Conservation (phyloP, 1,140 invertebrate genomes). For the Dinothrombium tinctorium region DNA sequence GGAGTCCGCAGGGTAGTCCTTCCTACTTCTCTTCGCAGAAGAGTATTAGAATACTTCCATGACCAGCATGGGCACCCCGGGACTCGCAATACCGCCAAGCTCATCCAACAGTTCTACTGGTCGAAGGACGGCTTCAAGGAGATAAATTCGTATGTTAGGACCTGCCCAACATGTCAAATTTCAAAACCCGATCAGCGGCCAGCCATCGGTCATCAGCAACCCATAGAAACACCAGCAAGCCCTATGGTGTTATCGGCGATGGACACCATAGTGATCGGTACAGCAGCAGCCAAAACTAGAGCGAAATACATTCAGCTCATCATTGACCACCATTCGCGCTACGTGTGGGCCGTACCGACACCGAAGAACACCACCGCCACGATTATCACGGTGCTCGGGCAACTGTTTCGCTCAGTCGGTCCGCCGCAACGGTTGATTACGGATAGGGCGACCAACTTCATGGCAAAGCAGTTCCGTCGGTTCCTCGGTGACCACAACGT, state of each 20-base stretch:
- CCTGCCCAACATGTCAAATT: slow-evolving; percentile 2
- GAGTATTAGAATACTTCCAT: background rate
- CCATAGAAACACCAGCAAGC: background rate
- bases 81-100: background rate
- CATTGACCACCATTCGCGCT: slow-evolving; percentile 3
- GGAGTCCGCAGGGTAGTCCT: background rate
- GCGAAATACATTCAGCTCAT: slow-evolving; percentile 2
- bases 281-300: background rate
- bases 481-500: slow-evolving; percentile 17
- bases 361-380: background rate
- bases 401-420: slow-evolving; percentile 2
- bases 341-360: background rate
- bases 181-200: background rate
- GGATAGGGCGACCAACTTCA: slow-evolving; percentile 18
- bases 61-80: slow-evolving; percentile 3
- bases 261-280: slow-evolving; percentile 2
- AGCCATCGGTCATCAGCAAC: background rate
- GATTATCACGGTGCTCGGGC: slow-evolving; percentile 2
- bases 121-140: background rate
- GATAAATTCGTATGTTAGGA: background rate
- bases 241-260: background rate
- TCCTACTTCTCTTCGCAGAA: background rate
- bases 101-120: slow-evolving; percentile 1
- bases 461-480: slow-evolving; percentile 15
- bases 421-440: slow-evolving; percentile 6